A percentile compares a stretch with the other conserved stretches of the same genome.
Evolutionary conservation across 2,113 vertebrate species (phyloP).

Genomic region (Gallinago media): DNA sequence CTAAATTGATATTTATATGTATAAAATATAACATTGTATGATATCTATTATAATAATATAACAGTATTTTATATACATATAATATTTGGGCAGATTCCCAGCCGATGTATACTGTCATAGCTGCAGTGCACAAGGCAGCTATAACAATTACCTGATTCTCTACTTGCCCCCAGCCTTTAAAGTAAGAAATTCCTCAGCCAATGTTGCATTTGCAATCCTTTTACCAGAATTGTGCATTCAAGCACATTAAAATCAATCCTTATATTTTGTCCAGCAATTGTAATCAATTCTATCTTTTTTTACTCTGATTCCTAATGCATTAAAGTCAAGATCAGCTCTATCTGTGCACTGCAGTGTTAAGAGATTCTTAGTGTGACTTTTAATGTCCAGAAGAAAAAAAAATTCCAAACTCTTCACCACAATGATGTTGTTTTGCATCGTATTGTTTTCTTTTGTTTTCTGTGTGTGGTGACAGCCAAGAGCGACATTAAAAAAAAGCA

Average conservation of each 20-base stretch:
- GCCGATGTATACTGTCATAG: neutral
- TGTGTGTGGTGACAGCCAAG: neutral
- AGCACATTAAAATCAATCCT: neutral
- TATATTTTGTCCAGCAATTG: neutral
- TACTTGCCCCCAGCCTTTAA: neutral
- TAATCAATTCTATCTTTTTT: neutral
- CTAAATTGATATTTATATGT: neutral
- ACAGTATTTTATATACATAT: neutral
- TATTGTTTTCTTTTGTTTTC: neutral
- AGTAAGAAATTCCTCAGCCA: neutral
- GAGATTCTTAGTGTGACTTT: neutral
- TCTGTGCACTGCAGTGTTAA: neutral
- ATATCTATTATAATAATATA: neutral
- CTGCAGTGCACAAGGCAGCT: neutral
- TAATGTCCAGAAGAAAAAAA: neutral
- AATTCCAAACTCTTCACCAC: neutral
- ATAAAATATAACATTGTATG: neutral
- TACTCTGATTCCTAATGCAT: neutral
- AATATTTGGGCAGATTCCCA: neutral
- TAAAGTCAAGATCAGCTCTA: neutral
- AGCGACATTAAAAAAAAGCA: constrained; percentile 18
- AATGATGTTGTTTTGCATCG: neutral
- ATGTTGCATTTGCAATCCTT: neutral
- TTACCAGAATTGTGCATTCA: neutral
- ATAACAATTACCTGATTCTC: neutral